phyloP scores from a whole-genome alignment of 2,797 vertebrate species.

The Carapus acus region DNA sequence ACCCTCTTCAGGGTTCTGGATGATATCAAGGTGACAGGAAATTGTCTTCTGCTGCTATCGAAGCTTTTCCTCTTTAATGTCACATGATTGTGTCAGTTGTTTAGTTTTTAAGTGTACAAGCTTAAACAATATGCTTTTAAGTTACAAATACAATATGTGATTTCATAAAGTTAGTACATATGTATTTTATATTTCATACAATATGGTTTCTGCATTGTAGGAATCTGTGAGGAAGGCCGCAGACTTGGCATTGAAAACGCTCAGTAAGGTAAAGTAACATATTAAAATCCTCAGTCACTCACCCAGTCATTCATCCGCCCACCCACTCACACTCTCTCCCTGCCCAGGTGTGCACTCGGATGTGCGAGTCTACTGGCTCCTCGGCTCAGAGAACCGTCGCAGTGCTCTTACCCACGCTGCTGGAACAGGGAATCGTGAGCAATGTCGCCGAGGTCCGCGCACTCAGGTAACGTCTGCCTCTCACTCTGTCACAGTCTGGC shows the following conservation, averaged over 20 bases:
- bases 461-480: slow-evolving; percentile 77
- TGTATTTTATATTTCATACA: no score
- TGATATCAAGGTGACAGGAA: slow-evolving; percentile 88
- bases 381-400: slow-evolving; percentile 85
- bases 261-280: slow-evolving; percentile 84
- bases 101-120: no score
- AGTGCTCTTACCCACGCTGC: slow-evolving; percentile 85
- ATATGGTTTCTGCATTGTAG: slow-evolving; percentile 62
- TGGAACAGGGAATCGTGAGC: slow-evolving; percentile 94
- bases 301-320: not conserved
- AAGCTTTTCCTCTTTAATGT: no score
- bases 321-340: not conserved
- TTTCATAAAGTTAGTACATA: no score
- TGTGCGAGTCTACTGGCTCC: slow-evolving; percentile 89
- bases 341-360: slow-evolving; percentile 88
- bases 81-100: no score
- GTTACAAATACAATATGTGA: no score
- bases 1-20: slow-evolving; percentile 95
- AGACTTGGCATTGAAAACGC: slow-evolving; percentile 90
- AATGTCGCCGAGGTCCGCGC: slow-evolving; percentile 89
- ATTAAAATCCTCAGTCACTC: not conserved
- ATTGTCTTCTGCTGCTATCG: not conserved
- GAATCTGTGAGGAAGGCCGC: slow-evolving; percentile 96
- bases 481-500: no score
- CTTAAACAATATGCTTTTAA: no score